phyloP scores from a whole-genome alignment of 2,888 invertebrate genomes.

The Tenthredo scrophulariae region DNA sequence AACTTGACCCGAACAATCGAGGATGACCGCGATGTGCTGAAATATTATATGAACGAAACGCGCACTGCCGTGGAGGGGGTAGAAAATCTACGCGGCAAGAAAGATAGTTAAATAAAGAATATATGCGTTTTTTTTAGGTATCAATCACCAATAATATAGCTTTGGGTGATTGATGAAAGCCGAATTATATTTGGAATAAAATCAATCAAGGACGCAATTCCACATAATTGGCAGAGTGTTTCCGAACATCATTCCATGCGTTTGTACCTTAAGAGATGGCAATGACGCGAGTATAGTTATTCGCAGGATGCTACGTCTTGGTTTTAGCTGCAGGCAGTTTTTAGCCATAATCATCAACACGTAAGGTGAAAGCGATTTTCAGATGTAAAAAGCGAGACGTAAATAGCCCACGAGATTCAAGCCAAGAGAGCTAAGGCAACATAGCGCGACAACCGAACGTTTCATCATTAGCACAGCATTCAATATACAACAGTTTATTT shows the following conservation, averaged over 20 bases:
- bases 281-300: no score
- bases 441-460: background rate
- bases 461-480: no score
- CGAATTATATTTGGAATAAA: background rate
- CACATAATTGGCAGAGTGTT: background rate
- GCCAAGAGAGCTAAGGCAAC: background rate
- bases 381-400: background rate
- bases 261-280: background rate
- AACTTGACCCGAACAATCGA: background rate
- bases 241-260: background rate
- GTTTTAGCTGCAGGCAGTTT: background rate
- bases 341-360: background rate
- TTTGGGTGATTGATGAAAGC: background rate
- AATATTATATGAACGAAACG: background rate
- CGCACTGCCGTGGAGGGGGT: constrained; percentile 4
- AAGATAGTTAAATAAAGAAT: background rate
- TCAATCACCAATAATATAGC: background rate
- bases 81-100: background rate
- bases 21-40: background rate
- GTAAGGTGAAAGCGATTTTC: background rate
- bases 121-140: background rate
- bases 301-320: no score
- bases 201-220: background rate
- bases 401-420: background rate
- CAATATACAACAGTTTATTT: no score